phyloP scores from a whole-genome alignment of 2,113 vertebrate species.

The Oenanthe melanoleuca region DNA sequence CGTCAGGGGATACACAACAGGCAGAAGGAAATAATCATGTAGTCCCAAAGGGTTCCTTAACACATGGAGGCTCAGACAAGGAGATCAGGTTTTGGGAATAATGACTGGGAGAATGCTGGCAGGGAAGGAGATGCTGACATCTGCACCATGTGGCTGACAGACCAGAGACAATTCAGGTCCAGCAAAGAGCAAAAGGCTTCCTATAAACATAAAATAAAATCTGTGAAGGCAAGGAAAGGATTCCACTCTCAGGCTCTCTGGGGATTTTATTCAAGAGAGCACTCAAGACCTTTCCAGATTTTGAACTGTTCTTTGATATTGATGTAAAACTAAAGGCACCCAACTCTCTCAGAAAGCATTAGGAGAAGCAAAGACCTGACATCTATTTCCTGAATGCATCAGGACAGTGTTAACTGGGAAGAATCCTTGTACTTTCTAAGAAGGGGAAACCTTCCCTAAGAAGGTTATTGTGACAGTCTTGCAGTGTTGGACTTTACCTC shows the following conservation, averaged over 20 bases:
- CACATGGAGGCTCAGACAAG: slow-evolving; percentile 26
- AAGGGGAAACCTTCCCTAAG: not conserved
- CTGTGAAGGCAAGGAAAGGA: slow-evolving; percentile 6
- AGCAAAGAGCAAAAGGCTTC: slow-evolving; percentile 29
- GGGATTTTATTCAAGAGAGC: slow-evolving; percentile 12
- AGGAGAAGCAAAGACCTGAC: not conserved
- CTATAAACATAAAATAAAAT: slow-evolving; percentile 60
- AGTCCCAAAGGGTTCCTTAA: slow-evolving; percentile 38
- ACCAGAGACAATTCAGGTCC: slow-evolving; percentile 44
- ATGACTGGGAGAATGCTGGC: slow-evolving; percentile 38
- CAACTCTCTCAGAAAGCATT: not conserved
- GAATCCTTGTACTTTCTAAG: not conserved
- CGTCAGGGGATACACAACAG: not conserved
- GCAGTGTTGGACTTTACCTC: not conserved
- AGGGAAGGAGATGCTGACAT: slow-evolving; percentile 7
- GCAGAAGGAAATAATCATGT: slow-evolving; percentile 42
- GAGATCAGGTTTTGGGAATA: slow-evolving; percentile 40
- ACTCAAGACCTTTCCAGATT: slow-evolving; percentile 8
- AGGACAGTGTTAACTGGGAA: not conserved
- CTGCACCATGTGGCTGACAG: slow-evolving; percentile 70
- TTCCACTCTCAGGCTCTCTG: slow-evolving; percentile 12
- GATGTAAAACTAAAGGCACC: not conserved
- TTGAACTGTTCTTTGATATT: slow-evolving; percentile 19
- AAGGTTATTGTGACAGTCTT: not conserved
- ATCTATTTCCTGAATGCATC: not conserved